Base-by-base conservation (phyloP, 2,113 vertebrate genomes). In the Caranx ignobilis region DNA sequence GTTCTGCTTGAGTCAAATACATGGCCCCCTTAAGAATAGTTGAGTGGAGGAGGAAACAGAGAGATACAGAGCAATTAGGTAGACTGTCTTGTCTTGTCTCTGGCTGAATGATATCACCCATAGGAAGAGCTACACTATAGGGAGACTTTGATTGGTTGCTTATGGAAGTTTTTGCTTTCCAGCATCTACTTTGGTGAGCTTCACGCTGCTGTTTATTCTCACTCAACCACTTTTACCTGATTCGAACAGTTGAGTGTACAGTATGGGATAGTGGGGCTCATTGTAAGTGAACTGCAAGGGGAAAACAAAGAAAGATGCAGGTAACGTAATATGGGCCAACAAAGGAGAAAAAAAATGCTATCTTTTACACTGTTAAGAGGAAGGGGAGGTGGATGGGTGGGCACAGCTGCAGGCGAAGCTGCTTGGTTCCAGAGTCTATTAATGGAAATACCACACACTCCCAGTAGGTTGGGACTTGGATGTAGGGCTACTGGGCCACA, bases 371-470 rank as follows among this genome's bases (percentile, higher is more conserved):
- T 78, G 43, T 57, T 21, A 59, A 45, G 18, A 11, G 62, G 60
- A 32, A 32, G 52, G 11, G 7, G 21, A 32, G 54, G 45, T 6
- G 26, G 52, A 43, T n/a, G 26, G 45, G 48, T 50, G 47, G 19
- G 48, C 39, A 57, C 31, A 45, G 82, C 88, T 84, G 39, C 62
- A 83, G 90, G 84, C 71, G 2, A 75, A 75, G 81, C 55, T 77
- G 52, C 64, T 87, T 79, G 77, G 75, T 75, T 85, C 61, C 79
- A 85, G 69, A 76, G 43, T 81, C 87, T 90, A 88, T 83, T 87
- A 85, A 85, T 83, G 84, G 88, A 92, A 92, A 91, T 91, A 83
- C 77, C 87, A 87, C 15, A 3, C 3, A 0, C 1, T 88, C 83
- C 77, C 88, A 79, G 85, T 67, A 62, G 89, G 37, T 4, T 2